Base-by-base conservation (phyloP, 2,888 invertebrate genomes). In the Uropetala carovei region DNA sequence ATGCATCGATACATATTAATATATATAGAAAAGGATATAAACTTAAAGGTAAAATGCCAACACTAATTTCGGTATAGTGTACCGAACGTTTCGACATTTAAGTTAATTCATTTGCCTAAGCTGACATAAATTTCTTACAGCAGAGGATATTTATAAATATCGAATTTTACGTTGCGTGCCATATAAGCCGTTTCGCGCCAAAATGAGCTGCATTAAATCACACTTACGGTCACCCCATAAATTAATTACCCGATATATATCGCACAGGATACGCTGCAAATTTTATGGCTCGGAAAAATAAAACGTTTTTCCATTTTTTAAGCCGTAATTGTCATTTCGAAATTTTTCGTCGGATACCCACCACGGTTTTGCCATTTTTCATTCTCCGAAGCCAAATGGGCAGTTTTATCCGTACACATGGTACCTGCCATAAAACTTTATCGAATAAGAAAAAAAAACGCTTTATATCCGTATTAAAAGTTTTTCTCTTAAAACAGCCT, bases 201-300 rank as follows among this genome's bases (percentile, higher is more conserved):
- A 83, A 83, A 83, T n/a, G 56, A 83, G 83, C 83, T 57, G 83
- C 83, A 56, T 83, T 83, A 56, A 83, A 83, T 83, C 83, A 83
- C 83, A 83, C 57, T 83, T 83, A 83, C 83, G 57, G 83, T 57
- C 83, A 57, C 83, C 27, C 83, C 83, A n/a, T 56, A 83, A 83
- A 83, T 83, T 83, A 83, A 83, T 83, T 83, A 83, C 83, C 57
- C 57, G 43, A 83, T 57, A 83, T 83, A 83, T 13, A 83, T 83
- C 83, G 83, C 82, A 82, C 16, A 43, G 82, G 82, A 43, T 43
- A 16, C 30, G 30, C 83, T 14, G 57, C 83, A 83, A 43, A 83
- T 83, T 83, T 83, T 83, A 83, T n/a, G 83, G 83, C 83, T 83
- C 56, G 18, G 43, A 43, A 83, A 83, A 56, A 57, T 56, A 83